Percentiles rank a stretch among this genome's conserved stretches.
Evolutionary conservation across 2,113 vertebrate species (phyloP).

Genomic region (Numenius arquata): DNA sequence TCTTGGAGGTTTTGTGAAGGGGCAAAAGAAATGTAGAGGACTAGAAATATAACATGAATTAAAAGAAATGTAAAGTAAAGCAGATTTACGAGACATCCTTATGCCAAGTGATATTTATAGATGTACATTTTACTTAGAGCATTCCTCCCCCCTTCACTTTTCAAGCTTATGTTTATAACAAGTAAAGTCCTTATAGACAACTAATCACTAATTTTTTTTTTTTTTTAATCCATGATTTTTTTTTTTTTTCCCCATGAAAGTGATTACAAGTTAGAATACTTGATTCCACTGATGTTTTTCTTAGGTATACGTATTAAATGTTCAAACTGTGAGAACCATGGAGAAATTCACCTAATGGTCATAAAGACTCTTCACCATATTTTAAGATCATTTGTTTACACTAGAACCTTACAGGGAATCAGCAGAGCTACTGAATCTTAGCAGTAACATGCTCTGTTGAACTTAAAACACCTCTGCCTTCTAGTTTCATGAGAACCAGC

Average conservation of each 20-base stretch:
- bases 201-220: neutral
- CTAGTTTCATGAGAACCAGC: slow-evolving; percentile 34
- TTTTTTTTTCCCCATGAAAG: neutral
- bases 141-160: neutral
- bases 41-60: neutral
- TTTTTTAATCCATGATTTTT: neutral
- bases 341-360: neutral
- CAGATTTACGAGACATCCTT: neutral
- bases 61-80: neutral
- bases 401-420: neutral
- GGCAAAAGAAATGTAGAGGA: neutral
- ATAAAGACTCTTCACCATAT: neutral
- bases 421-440: neutral
- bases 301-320: neutral
- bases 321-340: neutral
- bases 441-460: slow-evolving; percentile 35
- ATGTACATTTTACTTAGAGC: neutral
- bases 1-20: neutral
- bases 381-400: slow-evolving; percentile 17
- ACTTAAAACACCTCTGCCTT: slow-evolving; percentile 62
- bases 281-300: neutral
- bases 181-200: neutral
- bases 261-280: neutral
- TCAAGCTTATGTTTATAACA: neutral
- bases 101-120: neutral